A percentile compares a stretch with the other conserved stretches of the same genome.
These are phyloP conservation scores for Drosophila lutescens DNA, from an alignment of 2,888 invertebrate species.

Conservation along the genomic window DNA sequence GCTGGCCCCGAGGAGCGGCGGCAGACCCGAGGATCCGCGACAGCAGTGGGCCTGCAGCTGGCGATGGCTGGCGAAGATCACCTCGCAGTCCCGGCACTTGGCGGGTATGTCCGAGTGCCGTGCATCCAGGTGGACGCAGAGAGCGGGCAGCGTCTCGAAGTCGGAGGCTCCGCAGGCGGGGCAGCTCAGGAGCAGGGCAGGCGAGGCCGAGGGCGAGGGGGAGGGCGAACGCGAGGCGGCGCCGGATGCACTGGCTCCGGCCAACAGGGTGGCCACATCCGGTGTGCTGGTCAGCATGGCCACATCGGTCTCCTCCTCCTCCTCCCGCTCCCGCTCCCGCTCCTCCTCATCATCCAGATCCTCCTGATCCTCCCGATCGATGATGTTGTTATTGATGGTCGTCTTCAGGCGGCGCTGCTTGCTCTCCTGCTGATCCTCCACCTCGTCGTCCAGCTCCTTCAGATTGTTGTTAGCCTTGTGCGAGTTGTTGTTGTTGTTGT, in stretches of 20 bases:
- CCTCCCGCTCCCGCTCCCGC: background rate
- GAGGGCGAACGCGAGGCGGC: conserved; percentile 31
- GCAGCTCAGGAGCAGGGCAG: conserved; percentile 84
- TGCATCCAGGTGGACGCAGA: conserved; percentile 88
- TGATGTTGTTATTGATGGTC: conserved; percentile 81
- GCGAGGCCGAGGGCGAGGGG: conserved; percentile 17
- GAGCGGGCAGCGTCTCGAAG: conserved; percentile 86
- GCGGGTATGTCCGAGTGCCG: conserved; percentile 88
- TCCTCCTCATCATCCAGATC: background rate
- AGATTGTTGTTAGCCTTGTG: conserved; percentile 76
- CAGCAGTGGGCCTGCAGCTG: conserved; percentile 88
- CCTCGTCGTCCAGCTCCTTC: conserved; percentile 67
- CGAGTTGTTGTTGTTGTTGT: conserved; percentile 78
- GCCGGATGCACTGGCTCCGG: conserved; percentile 39
- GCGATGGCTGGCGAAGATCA: conserved; percentile 90
- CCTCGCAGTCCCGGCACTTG: conserved; percentile 90
- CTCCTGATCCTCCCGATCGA: conserved; percentile 32
- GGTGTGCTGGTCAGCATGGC: conserved; percentile 66
- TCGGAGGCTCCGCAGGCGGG: conserved; percentile 88
- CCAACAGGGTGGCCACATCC: conserved; percentile 66
- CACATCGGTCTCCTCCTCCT: conserved; percentile 28
- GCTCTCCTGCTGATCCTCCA: conserved; percentile 57
- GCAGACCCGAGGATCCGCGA: conserved; percentile 16
- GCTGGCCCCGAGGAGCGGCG: conserved; percentile 58
- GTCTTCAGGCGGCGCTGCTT: conserved; percentile 80